These are phyloP conservation scores for Tanypteryx hageni DNA, from an alignment of 2,888 invertebrate species.

Conservation along the genomic window DNA sequence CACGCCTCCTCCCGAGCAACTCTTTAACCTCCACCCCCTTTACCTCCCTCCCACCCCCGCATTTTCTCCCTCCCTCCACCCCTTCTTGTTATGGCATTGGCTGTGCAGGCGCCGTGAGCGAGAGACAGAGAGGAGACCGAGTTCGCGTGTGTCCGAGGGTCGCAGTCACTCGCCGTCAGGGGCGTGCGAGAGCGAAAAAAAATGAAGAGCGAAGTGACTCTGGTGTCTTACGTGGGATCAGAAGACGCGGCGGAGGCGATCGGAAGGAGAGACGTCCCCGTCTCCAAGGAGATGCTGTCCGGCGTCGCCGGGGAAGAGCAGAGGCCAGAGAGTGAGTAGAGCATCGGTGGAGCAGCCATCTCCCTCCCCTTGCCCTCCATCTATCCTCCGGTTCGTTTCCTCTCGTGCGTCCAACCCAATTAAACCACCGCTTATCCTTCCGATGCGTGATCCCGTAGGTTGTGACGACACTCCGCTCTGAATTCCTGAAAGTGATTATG, in stretches of 20 bases:
- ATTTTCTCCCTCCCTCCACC: not conserved
- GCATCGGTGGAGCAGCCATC: not conserved
- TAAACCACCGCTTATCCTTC: not conserved
- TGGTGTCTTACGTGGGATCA: conserved; percentile 53
- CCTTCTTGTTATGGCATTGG: conserved; percentile 51
- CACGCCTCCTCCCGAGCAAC: not conserved
- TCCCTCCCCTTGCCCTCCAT: not conserved
- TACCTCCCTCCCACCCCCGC: not conserved
- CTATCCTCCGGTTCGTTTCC: not conserved
- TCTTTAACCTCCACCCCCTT: not conserved
- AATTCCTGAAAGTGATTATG: not conserved
- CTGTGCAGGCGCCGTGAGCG: conserved; percentile 10
- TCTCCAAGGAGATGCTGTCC: conserved; percentile 14
- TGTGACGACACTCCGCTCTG: not conserved
- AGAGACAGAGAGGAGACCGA: conserved; percentile 1
- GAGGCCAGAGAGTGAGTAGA: conserved; percentile 34
- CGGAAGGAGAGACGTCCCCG: not conserved
- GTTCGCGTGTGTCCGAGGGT: not conserved
- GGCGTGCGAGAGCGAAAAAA: not conserved
- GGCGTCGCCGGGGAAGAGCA: not conserved
- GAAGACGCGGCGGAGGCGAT: conserved; percentile 28
- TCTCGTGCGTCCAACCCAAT: not conserved
- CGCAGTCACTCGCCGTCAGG: not conserved
- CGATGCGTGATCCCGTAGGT: not conserved
- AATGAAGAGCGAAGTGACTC: conserved; percentile 57